A percentile compares a stretch with the other conserved stretches of the same genome.
Conservation (phyloP, 2,113 vertebrate species). For the Tyto alba region DNA sequence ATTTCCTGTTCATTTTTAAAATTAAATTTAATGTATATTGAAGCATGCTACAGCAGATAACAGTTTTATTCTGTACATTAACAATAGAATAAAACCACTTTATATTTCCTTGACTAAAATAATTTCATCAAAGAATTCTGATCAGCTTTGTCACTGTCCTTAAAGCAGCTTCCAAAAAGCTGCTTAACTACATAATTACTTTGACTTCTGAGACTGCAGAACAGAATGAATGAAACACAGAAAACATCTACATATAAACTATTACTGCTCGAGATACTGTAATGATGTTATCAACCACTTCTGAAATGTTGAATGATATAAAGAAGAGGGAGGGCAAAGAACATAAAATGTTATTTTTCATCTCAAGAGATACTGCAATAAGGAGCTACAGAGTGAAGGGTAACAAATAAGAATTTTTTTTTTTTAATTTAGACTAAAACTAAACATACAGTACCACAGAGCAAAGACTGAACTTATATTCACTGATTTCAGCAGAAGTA, state of each 20-base stretch:
- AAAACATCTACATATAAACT: not conserved
- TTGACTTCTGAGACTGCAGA: not conserved
- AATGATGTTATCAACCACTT: not conserved
- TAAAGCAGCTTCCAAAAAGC: constrained; percentile 1
- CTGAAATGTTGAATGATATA: not conserved
- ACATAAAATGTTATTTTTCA: not conserved
- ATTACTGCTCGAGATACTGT: not conserved
- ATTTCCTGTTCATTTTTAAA: not conserved
- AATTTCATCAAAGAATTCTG: not conserved
- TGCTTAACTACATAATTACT: not conserved
- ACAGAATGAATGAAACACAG: not conserved
- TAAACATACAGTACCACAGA: not conserved
- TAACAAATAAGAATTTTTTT: not conserved
- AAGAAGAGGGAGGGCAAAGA: not conserved
- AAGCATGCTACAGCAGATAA: not conserved
- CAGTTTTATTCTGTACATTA: not conserved
- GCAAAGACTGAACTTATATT: not conserved
- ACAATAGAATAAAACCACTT: not conserved
- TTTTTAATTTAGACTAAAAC: too few species aligned
- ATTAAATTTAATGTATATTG: not conserved
- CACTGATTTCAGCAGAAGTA: not conserved
- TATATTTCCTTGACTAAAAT: not conserved
- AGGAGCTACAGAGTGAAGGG: not conserved
- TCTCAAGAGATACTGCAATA: not conserved
- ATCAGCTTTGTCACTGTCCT: not conserved